Base-by-base conservation (phyloP, 2,113 vertebrate species). In the Panthera tigris region DNA sequence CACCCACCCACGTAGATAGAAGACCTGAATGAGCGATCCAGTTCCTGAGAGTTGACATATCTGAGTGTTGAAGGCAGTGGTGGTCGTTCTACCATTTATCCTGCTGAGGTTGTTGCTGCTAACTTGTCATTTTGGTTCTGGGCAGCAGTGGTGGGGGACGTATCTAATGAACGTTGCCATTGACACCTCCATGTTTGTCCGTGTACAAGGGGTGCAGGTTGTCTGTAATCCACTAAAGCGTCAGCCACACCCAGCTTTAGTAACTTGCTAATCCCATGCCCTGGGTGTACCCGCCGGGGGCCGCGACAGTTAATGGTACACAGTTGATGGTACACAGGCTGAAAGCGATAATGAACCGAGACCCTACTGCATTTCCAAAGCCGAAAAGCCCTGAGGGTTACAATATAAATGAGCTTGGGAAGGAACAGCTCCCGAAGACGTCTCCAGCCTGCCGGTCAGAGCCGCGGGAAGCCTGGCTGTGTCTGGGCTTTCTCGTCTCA, bases 371-470 rank as follows among this genome's bases (percentile, higher is more conserved):
- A 96, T 98, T 98, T 98, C 97, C 97, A 98, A 99, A 99, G 98
- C 94, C 97, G 97, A 98, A 98, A 98, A 98, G 98, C 98, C 98
- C 96, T 98, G 98, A 99, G 99, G 98, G 99, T 99, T 98, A 98
- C 98, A 98, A 96, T 99, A 98, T 98, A 98, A 98, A 98, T 99
- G 98, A 99, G 96, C 98, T 98, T 97, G 98, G 97, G 98, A 99
- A 99, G 99, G 99, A 99, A 98, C 99, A 98, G 98, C 99, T 99
- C 98, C 98, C 97, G 99, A 99, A 99, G 99, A 99, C 99, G 98
- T 98, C 98, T 98, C 97, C 98, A 98, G 98, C 98, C 98, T 98
- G 98, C 98, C 98, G 98, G 98, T 98, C 98, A 99, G 98, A 99
- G 98, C 98, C 98, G 94, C 98, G 98, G 99, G 99, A 98, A 98